Evolutionary conservation across 2,113 vertebrate genomes (phyloP).

Genomic region (Murina feae): DNA sequence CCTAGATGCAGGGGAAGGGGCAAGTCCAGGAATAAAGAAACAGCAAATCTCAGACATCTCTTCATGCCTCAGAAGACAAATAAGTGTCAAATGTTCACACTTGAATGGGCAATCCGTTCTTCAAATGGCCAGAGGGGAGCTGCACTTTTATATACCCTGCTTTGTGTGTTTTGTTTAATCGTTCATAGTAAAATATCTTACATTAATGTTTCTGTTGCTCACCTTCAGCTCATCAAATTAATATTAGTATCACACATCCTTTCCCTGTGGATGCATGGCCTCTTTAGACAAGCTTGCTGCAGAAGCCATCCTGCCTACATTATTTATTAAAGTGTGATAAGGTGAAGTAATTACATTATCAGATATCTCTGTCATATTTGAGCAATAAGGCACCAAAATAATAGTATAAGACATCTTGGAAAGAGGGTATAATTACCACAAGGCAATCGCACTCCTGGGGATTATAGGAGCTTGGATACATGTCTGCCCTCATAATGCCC

Average conservation of each 20-base stretch:
- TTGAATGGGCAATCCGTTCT: constrained; percentile 36
- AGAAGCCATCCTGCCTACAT: constrained; percentile 63
- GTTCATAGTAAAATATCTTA: constrained; percentile 62
- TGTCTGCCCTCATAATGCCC: constrained; percentile 76
- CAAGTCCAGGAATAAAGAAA: constrained; percentile 26
- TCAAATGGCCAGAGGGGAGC: constrained; percentile 5
- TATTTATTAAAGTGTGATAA: constrained; percentile 81
- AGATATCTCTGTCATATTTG: constrained; percentile 75
- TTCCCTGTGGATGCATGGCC: constrained; percentile 44
- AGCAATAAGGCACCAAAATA: constrained; percentile 81
- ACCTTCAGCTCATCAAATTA: background rate
- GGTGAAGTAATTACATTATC: constrained; percentile 82
- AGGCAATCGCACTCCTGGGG: constrained; percentile 78
- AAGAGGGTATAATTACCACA: constrained; percentile 78
- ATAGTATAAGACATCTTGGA: constrained; percentile 77
- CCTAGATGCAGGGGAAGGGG: constrained; percentile 39
- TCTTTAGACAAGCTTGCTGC: constrained; percentile 60
- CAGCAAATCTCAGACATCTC: constrained; percentile 8
- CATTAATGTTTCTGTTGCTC: constrained; percentile 61
- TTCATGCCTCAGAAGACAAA: constrained; percentile 15
- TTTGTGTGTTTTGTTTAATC: constrained; percentile 67
- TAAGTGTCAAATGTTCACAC: constrained; percentile 27
- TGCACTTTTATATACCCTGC: background rate
- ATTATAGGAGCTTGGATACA: constrained; percentile 75
- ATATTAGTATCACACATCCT: background rate